Base-by-base conservation (phyloP, 2,888 invertebrate genomes). In the Julus scandinavius region DNA sequence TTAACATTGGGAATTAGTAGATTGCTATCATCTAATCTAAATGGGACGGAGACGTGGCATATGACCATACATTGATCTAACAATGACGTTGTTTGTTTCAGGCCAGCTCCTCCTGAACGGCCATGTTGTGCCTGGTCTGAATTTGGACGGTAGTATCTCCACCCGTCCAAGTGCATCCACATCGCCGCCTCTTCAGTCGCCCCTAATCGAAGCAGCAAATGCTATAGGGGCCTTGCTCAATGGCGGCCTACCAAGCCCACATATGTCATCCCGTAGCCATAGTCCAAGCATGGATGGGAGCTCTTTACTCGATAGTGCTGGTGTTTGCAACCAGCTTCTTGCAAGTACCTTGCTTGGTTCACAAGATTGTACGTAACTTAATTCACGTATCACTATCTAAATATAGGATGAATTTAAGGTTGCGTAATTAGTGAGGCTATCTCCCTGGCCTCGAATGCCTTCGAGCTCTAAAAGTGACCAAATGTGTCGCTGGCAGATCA, bases 91-190 rank as follows among this genome's bases (percentile, higher is more conserved):
- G 20, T 11, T 80, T 38, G 2, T 80, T 88, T 38, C 89, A 91
- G 92, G 92, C 90, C 91, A 91, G 88, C 89, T 92, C 13, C 90
- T 91, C 17, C 88, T 92, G 89, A 92, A 92, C 90, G 91, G 91
- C 6, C 91, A 91, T 87, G 90, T 91, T 80, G 90, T 92, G 45
- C 90, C 91, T 41, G 91, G 91, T 13, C 89, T 92, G 89, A 91
- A 90, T 89, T 89, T 91, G 88, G 91, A 90, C 89, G 90, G 90
- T 88, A 89, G 87, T 72, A 89, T 58, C 38, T 89, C 88, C 58
- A 90, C 80, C 88, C 90, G 86, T 90, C 90, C 88, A 88, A 90
- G 87, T 90, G 90, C 88, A 89, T 91, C 54, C 90, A 38, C 63
- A 17, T 88, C 90, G 29, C 85, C 90, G 58, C 88, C 89, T 40